phyloP scores from a whole-genome alignment of 1,140 invertebrate species.

The Cataglyphis hispanica region DNA sequence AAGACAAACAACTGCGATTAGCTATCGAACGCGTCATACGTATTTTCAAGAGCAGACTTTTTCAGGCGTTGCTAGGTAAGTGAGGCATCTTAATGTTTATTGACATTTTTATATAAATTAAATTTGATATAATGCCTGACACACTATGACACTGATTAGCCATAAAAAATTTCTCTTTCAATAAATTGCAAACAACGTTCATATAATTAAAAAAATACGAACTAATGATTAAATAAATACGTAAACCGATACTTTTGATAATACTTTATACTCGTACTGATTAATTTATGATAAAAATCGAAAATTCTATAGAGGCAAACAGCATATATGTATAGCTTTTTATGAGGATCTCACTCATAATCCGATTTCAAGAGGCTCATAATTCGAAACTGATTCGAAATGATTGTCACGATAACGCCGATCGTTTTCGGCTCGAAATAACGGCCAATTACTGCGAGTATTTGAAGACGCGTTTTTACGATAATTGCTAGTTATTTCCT shows the following conservation, averaged over 20 bases:
- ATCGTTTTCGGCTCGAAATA: conserved; percentile 12
- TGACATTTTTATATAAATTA: not conserved
- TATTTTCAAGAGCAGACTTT: conserved; percentile 98
- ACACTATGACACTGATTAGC: too few relatives aligned
- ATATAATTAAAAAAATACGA: not conserved
- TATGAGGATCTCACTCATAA: conserved; percentile 11
- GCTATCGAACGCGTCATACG: conserved; percentile 98
- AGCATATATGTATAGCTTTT: not conserved
- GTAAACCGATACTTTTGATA: not conserved
- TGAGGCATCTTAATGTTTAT: conserved; percentile 66
- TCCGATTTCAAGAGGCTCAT: not conserved
- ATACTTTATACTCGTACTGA: not conserved
- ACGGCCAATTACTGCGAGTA: not conserved
- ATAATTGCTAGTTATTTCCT: conserved; percentile 5
- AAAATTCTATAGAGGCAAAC: not conserved
- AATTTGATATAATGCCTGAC: not conserved
- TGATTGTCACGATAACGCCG: not conserved
- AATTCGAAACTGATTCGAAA: not conserved
- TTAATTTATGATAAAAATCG: conserved; percentile 1
- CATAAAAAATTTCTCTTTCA: not conserved
- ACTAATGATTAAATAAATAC: not conserved
- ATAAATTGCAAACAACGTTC: not conserved
- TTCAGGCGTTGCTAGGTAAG: conserved; percentile 98
- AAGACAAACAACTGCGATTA: conserved; percentile 96
- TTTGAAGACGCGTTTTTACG: not conserved